These are phyloP conservation scores for Cacatua alba DNA, from an alignment of 2,113 vertebrate species.

Conservation along the genomic window DNA sequence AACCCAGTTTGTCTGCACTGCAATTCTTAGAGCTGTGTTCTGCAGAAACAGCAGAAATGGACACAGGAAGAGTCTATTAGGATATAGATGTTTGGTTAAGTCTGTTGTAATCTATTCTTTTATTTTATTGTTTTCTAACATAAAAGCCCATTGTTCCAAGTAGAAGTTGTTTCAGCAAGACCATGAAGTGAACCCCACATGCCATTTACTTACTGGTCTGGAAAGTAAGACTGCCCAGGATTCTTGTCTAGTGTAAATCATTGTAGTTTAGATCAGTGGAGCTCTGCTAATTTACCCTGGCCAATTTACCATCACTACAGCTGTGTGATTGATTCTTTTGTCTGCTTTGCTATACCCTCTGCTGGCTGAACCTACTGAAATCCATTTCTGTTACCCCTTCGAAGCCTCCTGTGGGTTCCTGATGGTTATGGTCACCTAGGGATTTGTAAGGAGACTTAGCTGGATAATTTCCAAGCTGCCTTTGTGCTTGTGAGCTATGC, in stretches of 20 bases:
- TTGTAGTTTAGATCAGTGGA: neutral
- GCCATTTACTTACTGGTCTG: neutral
- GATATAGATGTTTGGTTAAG: neutral
- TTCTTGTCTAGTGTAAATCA: neutral
- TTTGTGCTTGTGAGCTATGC: neutral
- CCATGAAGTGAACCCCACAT: neutral
- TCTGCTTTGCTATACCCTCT: slow-evolving; percentile 5
- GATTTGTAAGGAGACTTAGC: neutral
- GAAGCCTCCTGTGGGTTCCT: neutral
- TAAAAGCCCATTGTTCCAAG: neutral
- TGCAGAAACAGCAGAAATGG: neutral
- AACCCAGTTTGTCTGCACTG: neutral
- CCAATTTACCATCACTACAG: neutral
- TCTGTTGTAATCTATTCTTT: neutral
- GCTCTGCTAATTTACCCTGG: slow-evolving; percentile 3
- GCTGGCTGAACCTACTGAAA: neutral
- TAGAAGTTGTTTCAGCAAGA: neutral
- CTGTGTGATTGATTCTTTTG: slow-evolving; percentile 24
- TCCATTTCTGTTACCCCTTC: neutral
- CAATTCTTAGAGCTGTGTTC: neutral
- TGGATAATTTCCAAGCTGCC: neutral
- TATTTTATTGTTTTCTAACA: neutral
- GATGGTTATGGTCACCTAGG: neutral
- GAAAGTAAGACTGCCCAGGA: neutral
- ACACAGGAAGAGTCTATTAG: neutral